Conservation (phyloP, 2,888 invertebrate genomes). For the Himalopsyche tibetana region DNA sequence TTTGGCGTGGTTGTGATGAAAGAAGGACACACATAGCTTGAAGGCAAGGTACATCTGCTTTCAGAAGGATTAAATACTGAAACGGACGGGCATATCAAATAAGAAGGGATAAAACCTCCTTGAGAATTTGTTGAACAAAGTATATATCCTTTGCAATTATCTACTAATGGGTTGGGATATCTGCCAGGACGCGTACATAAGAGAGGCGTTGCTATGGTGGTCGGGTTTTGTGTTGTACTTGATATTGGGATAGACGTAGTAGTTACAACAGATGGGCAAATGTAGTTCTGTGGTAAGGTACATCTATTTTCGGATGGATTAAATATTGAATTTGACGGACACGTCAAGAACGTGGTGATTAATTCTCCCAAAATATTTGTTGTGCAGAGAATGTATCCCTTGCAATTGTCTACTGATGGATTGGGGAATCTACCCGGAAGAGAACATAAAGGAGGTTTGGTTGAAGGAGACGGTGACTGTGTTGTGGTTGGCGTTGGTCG, state of each 20-base stretch:
- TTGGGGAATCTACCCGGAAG: neutral
- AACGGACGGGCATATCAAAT: conserved; percentile 36
- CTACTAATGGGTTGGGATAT: neutral
- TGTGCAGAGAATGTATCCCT: neutral
- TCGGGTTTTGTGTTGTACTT: neutral
- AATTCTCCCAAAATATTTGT: conserved; percentile 69
- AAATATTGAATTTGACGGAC: conserved; percentile 69
- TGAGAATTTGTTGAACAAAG: conserved; percentile 62
- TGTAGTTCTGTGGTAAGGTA: neutral
- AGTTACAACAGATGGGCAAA: neutral
- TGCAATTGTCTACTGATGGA: neutral
- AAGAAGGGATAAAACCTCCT: neutral
- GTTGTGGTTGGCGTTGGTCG: neutral
- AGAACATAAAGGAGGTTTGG: neutral
- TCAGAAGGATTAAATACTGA: conserved; percentile 52
- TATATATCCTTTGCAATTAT: neutral
- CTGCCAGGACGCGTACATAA: neutral
- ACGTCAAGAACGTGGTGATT: conserved; percentile 75
- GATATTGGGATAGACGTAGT: neutral
- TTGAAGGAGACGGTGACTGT: neutral
- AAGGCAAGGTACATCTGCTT: conserved; percentile 39
- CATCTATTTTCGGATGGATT: neutral
- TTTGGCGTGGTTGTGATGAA: neutral
- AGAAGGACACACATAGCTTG: conserved; percentile 43
- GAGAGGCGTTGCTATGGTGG: neutral